Evolutionary conservation across 2,113 vertebrate genomes (phyloP).

Genomic region (Hoplias malabaricus): DNA sequence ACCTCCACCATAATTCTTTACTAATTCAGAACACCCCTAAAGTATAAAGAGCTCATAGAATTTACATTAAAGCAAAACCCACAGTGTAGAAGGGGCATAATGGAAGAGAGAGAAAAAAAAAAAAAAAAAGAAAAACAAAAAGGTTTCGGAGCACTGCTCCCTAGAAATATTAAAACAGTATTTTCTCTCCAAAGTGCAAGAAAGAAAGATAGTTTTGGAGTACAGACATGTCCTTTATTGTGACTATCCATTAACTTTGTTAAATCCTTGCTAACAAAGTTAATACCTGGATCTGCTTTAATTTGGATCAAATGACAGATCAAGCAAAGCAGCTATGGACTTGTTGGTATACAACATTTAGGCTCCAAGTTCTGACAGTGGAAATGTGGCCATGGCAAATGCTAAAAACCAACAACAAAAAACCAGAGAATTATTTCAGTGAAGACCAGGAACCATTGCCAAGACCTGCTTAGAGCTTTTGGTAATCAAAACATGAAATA

Average conservation of each 20-base stretch:
- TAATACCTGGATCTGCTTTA: not conserved
- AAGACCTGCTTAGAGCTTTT: conserved; percentile 51
- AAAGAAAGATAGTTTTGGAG: not conserved
- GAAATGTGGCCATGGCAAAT: not conserved
- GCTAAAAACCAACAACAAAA: not conserved
- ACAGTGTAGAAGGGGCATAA: not conserved
- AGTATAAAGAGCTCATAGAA: not conserved
- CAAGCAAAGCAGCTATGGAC: not conserved
- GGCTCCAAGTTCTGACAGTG: not conserved
- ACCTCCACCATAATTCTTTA: not conserved
- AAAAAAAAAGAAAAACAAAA: too few relatives aligned
- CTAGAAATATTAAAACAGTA: too few relatives aligned
- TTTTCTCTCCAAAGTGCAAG: too few relatives aligned
- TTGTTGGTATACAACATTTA: not conserved
- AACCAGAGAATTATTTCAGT: conserved; percentile 15
- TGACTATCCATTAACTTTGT: not conserved
- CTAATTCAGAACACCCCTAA: not conserved
- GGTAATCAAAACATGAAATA: conserved; percentile 34
- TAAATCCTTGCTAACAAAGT: not conserved
- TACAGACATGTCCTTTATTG: not conserved
- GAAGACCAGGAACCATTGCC: conserved; percentile 27
- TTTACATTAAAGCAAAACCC: not conserved
- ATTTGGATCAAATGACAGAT: not conserved
- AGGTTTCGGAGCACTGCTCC: too few relatives aligned
- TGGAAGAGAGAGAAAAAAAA: too few relatives aligned